These are phyloP conservation scores for Benitochromis conjunctus DNA, from an alignment of 2,113 vertebrate genomes.

Conservation along the genomic window DNA sequence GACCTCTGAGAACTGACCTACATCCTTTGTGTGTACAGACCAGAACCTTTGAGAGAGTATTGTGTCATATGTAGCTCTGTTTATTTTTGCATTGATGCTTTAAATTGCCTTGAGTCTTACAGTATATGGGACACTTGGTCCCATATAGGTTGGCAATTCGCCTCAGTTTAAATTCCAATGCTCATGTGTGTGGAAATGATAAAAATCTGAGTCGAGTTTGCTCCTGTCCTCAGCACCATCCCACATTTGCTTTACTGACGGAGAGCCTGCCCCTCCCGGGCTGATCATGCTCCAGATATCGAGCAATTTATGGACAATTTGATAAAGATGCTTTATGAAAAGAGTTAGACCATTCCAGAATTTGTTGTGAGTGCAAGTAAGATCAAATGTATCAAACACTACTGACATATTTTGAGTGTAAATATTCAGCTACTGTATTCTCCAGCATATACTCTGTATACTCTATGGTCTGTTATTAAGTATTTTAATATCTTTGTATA, in stretches of 20 bases:
- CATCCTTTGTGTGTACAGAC: background rate
- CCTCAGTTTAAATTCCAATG: background rate
- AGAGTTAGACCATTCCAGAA: background rate
- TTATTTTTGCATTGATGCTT: background rate
- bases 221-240: background rate
- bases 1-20: background rate
- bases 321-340: background rate
- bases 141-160: background rate
- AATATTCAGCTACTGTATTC: background rate
- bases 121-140: background rate
- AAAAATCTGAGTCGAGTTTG: background rate
- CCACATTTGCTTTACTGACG: background rate
- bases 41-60: background rate
- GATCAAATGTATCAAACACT: background rate
- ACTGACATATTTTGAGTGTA: background rate
- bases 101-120: background rate
- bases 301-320: background rate
- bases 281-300: background rate
- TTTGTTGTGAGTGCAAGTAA: background rate
- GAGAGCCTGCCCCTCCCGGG: background rate
- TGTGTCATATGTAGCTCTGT: background rate
- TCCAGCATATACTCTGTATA: background rate
- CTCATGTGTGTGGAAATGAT: background rate
- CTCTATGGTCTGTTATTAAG: no score
- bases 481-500: no score